Base-by-base conservation (phyloP, 2,797 vertebrate species). In the Malurus leucopterus region DNA sequence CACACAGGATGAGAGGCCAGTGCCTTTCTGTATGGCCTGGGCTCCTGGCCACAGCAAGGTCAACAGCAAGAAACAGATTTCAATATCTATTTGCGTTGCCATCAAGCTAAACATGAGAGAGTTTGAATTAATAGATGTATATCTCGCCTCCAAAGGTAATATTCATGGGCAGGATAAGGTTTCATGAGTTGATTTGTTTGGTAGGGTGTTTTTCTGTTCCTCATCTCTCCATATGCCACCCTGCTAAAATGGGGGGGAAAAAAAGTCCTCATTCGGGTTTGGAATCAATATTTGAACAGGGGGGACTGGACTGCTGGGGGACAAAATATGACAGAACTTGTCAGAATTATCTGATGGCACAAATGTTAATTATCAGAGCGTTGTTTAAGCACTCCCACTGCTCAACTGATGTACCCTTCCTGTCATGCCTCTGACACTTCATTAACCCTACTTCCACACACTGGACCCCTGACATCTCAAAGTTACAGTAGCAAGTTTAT, bases 161-260 rank as follows among this genome's bases (percentile, higher is more conserved):
- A 7, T 4, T n/a, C 27, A 32, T 13, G 16, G 8, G 44, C 44
- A 61, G 30, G 18, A 17, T 10, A 70, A 70, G 22, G 27, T 27
- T 64, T 59, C 26, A 3, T 29, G 43, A 14, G 15, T 61, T 47
- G 5, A 3, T 50, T 81, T 46, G 8, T 46, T 63, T 41, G 11
- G 27, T 9, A 55, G 13, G 22, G 16, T 20, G 4, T 32, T 83
- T 54, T 84, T 49, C 34, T 34, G 1, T n/a, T 67, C 22, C 17
- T 74, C 15, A 9, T 43, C 22, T 90, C 29, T 40, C 7, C 13
- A 44, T 20, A 23, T n/a, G 9, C 13, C 41, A 58, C 22, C 5
- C 23, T 1, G 0, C 54, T 49, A 16, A 11, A 71, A 87, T 61
- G 1, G 0, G 1, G 2, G 5, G 36, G 13, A 46, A 1, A 3